A percentile compares a stretch with the other conserved stretches of the same genome.
Evolutionary conservation across 2,888 invertebrate genomes (phyloP).

Genomic region (Zaprionus bogoriensis): DNA sequence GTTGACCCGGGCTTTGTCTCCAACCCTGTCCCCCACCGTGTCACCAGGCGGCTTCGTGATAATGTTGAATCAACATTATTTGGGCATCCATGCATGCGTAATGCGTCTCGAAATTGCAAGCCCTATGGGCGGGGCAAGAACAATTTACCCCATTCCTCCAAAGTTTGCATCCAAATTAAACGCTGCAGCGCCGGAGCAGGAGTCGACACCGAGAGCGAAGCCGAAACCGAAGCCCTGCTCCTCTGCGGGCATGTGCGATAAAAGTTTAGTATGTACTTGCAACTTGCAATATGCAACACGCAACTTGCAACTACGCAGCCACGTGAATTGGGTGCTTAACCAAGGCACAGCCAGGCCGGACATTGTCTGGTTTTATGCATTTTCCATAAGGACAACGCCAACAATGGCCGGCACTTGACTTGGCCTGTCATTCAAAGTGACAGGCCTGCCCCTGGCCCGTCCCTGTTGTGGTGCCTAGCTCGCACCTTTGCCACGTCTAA

Average conservation of each 20-base stretch:
- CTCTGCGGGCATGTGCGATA: conserved; percentile 42
- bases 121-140: conserved; percentile 47
- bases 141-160: conserved; percentile 57
- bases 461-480: background rate
- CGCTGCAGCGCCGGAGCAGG: conserved; percentile 14
- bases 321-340: conserved; percentile 15
- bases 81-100: conserved; percentile 81
- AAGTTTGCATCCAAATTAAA: conserved; percentile 77
- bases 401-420: conserved; percentile 72
- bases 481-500: conserved; percentile 6
- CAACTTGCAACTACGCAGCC: background rate
- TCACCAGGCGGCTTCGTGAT: conserved; percentile 49
- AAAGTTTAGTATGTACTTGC: conserved; percentile 66
- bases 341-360: conserved; percentile 26
- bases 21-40: background rate
- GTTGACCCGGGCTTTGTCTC: conserved; percentile 40
- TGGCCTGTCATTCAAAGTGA: conserved; percentile 76
- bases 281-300: too few species aligned
- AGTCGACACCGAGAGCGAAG: conserved; percentile 1
- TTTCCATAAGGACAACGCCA: conserved; percentile 67
- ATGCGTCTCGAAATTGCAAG: conserved; percentile 72
- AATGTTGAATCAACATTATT: conserved; percentile 82
- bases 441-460: conserved; percentile 30
- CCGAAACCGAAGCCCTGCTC: background rate
- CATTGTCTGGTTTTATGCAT: conserved; percentile 71